Evolutionary conservation across 2,888 invertebrate genomes (phyloP).

Genomic region (Hyppa rectilinea): DNA sequence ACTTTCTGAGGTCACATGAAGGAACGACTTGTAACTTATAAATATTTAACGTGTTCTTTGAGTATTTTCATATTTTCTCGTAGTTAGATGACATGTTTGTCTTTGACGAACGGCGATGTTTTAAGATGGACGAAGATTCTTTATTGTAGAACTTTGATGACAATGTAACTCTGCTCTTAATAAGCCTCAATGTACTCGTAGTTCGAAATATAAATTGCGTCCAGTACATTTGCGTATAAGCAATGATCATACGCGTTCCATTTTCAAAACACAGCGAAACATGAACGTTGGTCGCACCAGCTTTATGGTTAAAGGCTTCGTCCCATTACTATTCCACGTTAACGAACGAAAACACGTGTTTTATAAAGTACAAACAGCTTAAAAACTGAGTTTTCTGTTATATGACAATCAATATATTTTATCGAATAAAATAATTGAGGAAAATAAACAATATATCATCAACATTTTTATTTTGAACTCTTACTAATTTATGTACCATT

Average conservation of each 20-base stretch:
- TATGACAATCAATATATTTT: background rate
- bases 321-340: constrained; percentile 23
- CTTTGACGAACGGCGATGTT: constrained; percentile 4
- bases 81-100: constrained; percentile 11
- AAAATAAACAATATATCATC: background rate
- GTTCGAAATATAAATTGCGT: constrained; percentile 4
- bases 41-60: constrained; percentile 35
- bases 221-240: background rate
- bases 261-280: constrained; percentile 25
- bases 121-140: background rate
- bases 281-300: constrained; percentile 7
- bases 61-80: constrained; percentile 18
- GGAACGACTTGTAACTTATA: constrained; percentile 39
- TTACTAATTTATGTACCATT: background rate
- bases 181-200: background rate
- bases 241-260: constrained; percentile 5
- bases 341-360: constrained; percentile 2
- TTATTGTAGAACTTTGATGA: background rate
- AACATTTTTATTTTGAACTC: background rate
- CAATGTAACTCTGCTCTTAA: constrained; percentile 7
- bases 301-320: constrained; percentile 25
- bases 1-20: constrained; percentile 25
- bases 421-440: background rate
- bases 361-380: background rate
- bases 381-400: background rate